phyloP scores from a whole-genome alignment of 1,140 invertebrate species.

The Chelonus insularis region DNA sequence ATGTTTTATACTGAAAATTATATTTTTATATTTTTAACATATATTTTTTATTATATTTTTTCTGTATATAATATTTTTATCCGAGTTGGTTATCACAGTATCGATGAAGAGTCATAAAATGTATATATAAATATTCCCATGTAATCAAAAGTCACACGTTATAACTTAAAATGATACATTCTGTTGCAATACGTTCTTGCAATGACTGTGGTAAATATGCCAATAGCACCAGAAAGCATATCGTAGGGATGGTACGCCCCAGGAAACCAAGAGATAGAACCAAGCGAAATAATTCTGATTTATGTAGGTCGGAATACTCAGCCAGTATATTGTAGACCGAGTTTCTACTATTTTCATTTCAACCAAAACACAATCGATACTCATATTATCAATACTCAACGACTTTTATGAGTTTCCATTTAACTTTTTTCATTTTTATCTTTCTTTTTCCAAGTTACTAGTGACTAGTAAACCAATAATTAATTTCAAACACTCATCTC shows the following conservation, averaged over 20 bases:
- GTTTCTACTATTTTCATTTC: conserved; percentile 20
- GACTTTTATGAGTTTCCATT: conserved; percentile 23
- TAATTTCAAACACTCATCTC: conserved; percentile 9
- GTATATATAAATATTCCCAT: background rate
- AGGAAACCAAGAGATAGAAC: conserved; percentile 30
- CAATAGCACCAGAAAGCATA: conserved; percentile 28
- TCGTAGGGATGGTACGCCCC: conserved; percentile 5
- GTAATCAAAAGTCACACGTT: conserved; percentile 18
- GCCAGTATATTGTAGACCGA: conserved; percentile 3
- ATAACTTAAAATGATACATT: conserved; percentile 22
- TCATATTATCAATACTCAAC: background rate
- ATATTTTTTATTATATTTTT: no score
- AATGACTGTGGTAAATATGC: conserved; percentile 33
- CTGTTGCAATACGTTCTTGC: conserved; percentile 32
- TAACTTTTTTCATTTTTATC: conserved; percentile 1
- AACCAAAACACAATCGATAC: conserved; percentile 4
- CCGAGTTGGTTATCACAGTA: no score
- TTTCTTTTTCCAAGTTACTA: conserved; percentile 5
- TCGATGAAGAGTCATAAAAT: no score
- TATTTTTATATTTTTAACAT: no score
- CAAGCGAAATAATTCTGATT: conserved; percentile 37
- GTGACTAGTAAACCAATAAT: background rate
- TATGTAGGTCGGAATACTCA: conserved; percentile 26
- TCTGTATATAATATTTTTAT: no score
- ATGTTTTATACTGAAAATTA: no score